Percentiles rank a stretch among this genome's conserved stretches.
phyloP scores from a whole-genome alignment of 2,888 invertebrate species.

The Agriotes lineatus region DNA sequence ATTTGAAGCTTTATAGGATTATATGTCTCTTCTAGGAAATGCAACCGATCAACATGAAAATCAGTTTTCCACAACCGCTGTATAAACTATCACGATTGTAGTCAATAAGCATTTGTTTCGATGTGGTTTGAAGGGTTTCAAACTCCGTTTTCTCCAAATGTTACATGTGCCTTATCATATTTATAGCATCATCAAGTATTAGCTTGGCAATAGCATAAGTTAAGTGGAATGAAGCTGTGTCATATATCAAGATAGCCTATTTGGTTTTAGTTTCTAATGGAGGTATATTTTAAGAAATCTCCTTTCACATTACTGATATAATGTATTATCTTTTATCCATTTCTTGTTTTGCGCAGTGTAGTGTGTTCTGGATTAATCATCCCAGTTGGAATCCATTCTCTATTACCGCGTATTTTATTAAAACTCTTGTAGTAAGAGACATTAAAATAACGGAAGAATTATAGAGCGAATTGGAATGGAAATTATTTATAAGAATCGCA shows the following conservation, averaged over 20 bases:
- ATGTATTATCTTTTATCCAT: neutral
- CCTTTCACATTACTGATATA: neutral
- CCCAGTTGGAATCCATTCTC: too few species aligned
- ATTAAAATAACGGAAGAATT: too few species aligned
- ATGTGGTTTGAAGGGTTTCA: slow-evolving; percentile 28
- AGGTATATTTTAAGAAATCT: neutral
- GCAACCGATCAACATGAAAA: neutral
- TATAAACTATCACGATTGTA: slow-evolving; percentile 13
- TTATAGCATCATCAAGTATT: slow-evolving; percentile 32
- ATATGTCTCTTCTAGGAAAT: neutral
- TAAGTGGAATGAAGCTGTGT: slow-evolving; percentile 27
- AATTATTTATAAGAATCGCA: too few species aligned
- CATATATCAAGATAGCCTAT: slow-evolving; percentile 31
- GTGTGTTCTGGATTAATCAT: too few species aligned
- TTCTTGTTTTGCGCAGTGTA: too few species aligned
- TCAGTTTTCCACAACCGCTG: neutral
- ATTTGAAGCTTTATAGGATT: neutral
- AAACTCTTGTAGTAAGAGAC: too few species aligned
- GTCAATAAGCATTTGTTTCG: slow-evolving; percentile 32
- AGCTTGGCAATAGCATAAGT: slow-evolving; percentile 33
- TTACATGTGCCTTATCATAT: slow-evolving; percentile 34
- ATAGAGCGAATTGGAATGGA: too few species aligned
- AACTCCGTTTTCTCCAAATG: slow-evolving; percentile 35
- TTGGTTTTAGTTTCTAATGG: slow-evolving; percentile 4
- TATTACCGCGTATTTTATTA: too few species aligned